Conservation (phyloP, 2,888 invertebrate genomes). For the Synanthedon andrenaeformis region DNA sequence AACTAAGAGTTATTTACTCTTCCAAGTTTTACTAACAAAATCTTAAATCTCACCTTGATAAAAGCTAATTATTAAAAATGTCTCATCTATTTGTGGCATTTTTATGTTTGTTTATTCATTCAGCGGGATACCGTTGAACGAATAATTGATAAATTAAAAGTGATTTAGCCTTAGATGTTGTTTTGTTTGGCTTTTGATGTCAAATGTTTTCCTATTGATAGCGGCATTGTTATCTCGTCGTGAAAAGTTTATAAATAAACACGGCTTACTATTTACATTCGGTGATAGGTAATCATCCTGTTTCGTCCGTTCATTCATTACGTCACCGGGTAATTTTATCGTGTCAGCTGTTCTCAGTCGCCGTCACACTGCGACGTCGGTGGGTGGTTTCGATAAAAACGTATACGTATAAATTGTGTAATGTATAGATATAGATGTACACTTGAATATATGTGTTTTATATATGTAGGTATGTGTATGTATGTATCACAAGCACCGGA, state of each 20-base stretch:
- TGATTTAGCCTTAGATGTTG: slow-evolving; percentile 1
- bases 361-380: slow-evolving; percentile 16
- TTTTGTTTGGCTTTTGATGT: slow-evolving; percentile 6
- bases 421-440: slow-evolving; percentile 1
- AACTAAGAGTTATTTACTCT: too few relatives aligned
- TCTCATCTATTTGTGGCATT: too few relatives aligned
- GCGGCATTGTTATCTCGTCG: slow-evolving; percentile 7
- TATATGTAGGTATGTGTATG: slow-evolving; percentile 3
- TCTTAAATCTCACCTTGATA: too few relatives aligned
- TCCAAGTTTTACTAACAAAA: too few relatives aligned
- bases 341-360: slow-evolving; percentile 29
- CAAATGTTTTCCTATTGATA: neutral
- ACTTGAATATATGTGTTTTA: neutral
- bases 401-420: too few relatives aligned
- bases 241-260: slow-evolving; percentile 1
- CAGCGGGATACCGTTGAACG: too few relatives aligned
- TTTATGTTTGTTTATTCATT: too few relatives aligned
- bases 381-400: slow-evolving; percentile 16
- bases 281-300: slow-evolving; percentile 18
- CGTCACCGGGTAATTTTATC: slow-evolving; percentile 38
- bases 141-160: too few relatives aligned
- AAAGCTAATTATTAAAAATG: too few relatives aligned
- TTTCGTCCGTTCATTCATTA: slow-evolving; percentile 38
- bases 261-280: slow-evolving; percentile 3
- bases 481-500: slow-evolving; percentile 5